Conservation (phyloP, 2,797 vertebrate species). For the Pantherophis vulpinus region DNA sequence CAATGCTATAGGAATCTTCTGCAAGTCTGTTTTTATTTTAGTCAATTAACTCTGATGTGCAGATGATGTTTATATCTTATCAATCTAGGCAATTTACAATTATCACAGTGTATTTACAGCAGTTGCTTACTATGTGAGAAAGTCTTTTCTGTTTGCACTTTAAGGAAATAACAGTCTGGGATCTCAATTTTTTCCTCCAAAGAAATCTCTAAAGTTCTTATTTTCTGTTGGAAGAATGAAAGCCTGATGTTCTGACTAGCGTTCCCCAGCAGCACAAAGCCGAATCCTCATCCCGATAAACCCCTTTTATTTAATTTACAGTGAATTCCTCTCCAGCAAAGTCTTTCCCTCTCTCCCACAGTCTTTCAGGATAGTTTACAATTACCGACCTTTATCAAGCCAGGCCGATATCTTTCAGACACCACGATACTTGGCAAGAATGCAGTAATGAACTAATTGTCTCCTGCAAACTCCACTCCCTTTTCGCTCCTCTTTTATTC, state of each 20-base stretch:
- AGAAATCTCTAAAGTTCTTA: neutral
- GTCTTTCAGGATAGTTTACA: too few species aligned
- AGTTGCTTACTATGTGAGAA: conserved; percentile 3
- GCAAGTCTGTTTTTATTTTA: neutral
- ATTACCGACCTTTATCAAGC: too few species aligned
- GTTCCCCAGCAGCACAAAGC: too few species aligned
- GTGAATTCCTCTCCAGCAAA: too few species aligned
- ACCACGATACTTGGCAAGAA: too few species aligned
- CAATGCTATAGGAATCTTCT: neutral
- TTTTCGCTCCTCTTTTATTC: too few species aligned
- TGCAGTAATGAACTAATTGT: too few species aligned
- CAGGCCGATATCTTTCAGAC: too few species aligned
- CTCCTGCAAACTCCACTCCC: too few species aligned
- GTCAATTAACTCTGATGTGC: neutral
- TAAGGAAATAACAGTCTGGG: neutral
- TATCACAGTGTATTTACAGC: conserved; percentile 1
- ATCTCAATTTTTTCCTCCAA: neutral
- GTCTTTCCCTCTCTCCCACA: too few species aligned
- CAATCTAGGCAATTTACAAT: conserved; percentile 6
- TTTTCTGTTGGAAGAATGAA: neutral
- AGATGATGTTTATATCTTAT: neutral
- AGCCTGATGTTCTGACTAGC: neutral
- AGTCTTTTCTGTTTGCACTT: neutral
- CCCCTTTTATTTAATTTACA: too few species aligned
- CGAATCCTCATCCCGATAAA: too few species aligned